A percentile compares a stretch with the other conserved stretches of the same genome.
Evolutionary conservation across 2,113 vertebrate genomes (phyloP).

Genomic region (Paramisgurnus dabryanus): DNA sequence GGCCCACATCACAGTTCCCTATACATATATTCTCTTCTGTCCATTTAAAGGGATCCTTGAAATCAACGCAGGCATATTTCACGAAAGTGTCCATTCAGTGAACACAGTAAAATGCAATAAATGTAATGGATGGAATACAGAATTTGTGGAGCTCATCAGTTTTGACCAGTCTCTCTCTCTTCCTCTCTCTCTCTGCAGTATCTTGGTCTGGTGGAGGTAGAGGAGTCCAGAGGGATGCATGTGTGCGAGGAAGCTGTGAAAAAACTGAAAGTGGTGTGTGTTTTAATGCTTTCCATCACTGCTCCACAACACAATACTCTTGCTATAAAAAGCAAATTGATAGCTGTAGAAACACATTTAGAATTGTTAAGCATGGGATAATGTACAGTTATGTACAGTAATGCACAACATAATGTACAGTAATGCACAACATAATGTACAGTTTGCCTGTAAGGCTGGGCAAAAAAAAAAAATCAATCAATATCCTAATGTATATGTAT

Average conservation of each 20-base stretch:
- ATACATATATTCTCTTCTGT: background rate
- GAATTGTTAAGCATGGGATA: background rate
- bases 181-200: conserved; percentile 72
- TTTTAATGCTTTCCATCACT: conserved; percentile 3
- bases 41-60: background rate
- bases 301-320: background rate
- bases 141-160: background rate
- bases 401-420: no score
- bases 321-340: background rate
- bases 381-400: no score
- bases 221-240: conserved; percentile 93
- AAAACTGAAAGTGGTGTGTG: conserved; percentile 87
- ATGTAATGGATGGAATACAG: conserved; percentile 3
- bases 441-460: no score
- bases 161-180: background rate
- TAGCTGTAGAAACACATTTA: background rate
- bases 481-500: no score
- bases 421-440: no score
- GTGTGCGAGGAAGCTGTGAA: conserved; percentile 93
- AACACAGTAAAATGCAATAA: background rate
- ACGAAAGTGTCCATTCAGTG: no score
- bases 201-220: conserved; percentile 88
- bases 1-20: background rate
- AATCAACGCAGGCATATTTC: background rate
- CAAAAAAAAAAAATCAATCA: no score